These are phyloP conservation scores for Drosophila lini DNA, from an alignment of 1,140 invertebrate species.

Conservation along the genomic window DNA sequence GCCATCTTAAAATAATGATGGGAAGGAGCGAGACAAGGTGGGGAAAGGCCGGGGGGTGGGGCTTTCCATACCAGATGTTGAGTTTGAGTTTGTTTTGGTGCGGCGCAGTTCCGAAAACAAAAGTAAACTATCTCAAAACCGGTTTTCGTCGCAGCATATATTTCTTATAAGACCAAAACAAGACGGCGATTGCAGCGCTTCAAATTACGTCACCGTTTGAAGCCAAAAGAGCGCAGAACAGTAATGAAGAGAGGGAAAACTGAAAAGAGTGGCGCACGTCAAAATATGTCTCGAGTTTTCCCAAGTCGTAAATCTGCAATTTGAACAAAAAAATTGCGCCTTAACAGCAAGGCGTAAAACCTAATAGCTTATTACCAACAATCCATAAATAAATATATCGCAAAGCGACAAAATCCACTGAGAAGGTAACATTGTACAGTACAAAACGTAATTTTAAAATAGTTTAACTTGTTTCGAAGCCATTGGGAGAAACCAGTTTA, in stretches of 20 bases:
- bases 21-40: background rate
- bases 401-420: background rate
- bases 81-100: conserved; percentile 68
- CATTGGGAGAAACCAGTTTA: background rate
- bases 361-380: too few relatives aligned
- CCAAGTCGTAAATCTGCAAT: conserved; percentile 11
- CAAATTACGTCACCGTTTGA: conserved; percentile 66
- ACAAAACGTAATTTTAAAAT: background rate
- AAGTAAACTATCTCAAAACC: conserved; percentile 58
- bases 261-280: conserved; percentile 11
- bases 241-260: conserved; percentile 1
- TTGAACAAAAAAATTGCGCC: background rate
- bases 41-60: conserved; percentile 10
- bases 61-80: conserved; percentile 26
- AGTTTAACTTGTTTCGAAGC: background rate
- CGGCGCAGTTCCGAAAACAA: conserved; percentile 61
- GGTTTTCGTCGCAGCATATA: conserved; percentile 38
- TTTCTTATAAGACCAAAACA: conserved; percentile 78
- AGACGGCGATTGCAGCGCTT: conserved; percentile 62
- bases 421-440: background rate
- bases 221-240: conserved; percentile 14
- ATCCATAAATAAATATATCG: background rate
- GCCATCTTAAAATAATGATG: conserved; percentile 14
- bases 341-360: too few relatives aligned
- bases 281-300: conserved; percentile 18